Evolutionary conservation across 2,113 vertebrate species (phyloP).

Genomic region (Megaptera novaeangliae): DNA sequence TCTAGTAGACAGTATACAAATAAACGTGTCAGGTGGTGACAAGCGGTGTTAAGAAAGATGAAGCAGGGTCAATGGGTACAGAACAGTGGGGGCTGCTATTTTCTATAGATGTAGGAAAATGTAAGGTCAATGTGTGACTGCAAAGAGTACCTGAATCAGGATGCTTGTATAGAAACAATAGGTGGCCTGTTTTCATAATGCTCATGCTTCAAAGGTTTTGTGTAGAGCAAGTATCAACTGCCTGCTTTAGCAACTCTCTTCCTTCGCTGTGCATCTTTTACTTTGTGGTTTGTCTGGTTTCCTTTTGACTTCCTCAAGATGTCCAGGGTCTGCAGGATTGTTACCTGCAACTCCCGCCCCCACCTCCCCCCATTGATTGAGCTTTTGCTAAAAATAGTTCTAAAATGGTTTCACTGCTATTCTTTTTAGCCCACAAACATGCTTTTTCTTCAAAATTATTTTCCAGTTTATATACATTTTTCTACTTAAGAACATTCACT

Average conservation of each 20-base stretch:
- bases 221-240: neutral
- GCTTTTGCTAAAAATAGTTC: neutral
- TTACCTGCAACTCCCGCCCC: neutral
- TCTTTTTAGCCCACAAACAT: neutral
- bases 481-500: neutral
- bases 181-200: neutral
- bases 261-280: neutral
- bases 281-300: neutral
- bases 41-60: neutral
- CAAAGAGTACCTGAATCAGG: neutral
- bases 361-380: neutral
- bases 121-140: neutral
- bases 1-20: neutral
- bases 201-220: neutral
- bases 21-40: neutral
- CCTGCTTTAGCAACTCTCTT: neutral
- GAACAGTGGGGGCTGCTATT: neutral
- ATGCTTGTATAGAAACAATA: neutral
- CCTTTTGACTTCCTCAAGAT: neutral
- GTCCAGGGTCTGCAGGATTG: neutral
- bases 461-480: neutral
- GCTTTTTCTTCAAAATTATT: neutral
- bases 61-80: neutral
- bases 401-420: neutral
- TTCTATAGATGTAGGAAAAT: neutral